A percentile compares a stretch with the other conserved stretches of the same genome.
phyloP scores from a whole-genome alignment of 1,140 invertebrate genomes.

The Metopolophium dirhodum region DNA sequence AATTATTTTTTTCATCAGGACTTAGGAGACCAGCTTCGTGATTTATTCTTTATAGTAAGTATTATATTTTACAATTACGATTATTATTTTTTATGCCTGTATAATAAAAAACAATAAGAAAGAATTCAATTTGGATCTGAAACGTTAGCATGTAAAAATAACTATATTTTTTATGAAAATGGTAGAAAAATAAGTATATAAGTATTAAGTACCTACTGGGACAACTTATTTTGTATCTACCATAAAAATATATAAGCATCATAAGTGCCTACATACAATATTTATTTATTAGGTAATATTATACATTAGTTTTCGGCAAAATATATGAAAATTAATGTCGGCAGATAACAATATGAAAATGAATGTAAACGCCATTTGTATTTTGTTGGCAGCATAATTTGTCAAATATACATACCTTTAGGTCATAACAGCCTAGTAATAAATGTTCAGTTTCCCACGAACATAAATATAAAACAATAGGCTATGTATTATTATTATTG shows the following conservation, averaged over 20 bases:
- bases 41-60: not conserved
- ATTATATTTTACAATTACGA: not conserved
- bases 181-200: not conserved
- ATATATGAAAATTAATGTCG: constrained; percentile 18
- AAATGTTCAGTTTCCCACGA: constrained; percentile 47
- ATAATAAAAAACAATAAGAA: constrained; percentile 17
- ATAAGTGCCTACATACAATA: not conserved
- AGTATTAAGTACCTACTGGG: not conserved
- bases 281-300: not conserved
- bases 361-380: constrained; percentile 3
- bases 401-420: constrained; percentile 51
- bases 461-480: constrained; percentile 51
- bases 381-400: constrained; percentile 50
- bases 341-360: constrained; percentile 16
- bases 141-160: not conserved
- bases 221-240: not conserved
- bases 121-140: not conserved
- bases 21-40: constrained; percentile 33
- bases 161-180: not conserved
- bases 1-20: constrained; percentile 42
- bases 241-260: not conserved
- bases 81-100: not conserved
- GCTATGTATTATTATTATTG: constrained; percentile 48
- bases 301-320: not conserved
- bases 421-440: constrained; percentile 41